Evolutionary conservation across 2,113 vertebrate species (phyloP), one percentile per base, ranked within the genome.

Genomic region (Myrmophylax atrothorax): DNA sequence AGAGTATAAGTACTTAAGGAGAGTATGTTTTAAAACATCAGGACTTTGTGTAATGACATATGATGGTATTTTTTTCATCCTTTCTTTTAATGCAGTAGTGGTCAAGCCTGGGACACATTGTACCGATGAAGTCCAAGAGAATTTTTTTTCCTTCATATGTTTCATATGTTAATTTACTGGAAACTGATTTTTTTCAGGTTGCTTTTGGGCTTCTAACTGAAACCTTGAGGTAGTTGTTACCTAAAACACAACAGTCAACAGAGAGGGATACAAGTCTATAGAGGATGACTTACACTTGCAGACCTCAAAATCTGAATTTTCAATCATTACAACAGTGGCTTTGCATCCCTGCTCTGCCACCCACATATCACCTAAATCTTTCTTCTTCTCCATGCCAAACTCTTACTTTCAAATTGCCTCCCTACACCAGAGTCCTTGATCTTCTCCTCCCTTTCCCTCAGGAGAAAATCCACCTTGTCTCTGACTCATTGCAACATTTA

Each of bases 371-470:
- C 22, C 35, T 59, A 66, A 87, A 85, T 67, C 14, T 87, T 94
- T n/a, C 20, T 79, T 50, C 29, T 72, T 73, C 47, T 66, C 14
- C 24, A 7, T 37, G 60, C 63, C 76, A 59, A 83, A 72, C 16
- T 42, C 25, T 81, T 67, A 19, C 64, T 84, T 94, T 59, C 78
- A 85, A 47, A 69, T 25, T 84, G 18, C 29, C 15, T 84, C 19
- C 26, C 17, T 79, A 14, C 42, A 50, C 8, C 1, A 2, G 29
- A 89, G 75, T 59, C 38, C 78, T 93, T 90, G 82, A 83, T 91
- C 29, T 96, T 88, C 59, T 75, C 46, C 82, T 94, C 55, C 90
- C 46, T 93, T 91, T 82, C 68, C 81, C 79, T 44, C 59, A 75
- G 82, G 78, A 95, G 26, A 91, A 96, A 93, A 92, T 64, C 19